Base-by-base conservation (phyloP, 1,140 invertebrate species). In the Drosophila paulistorum region DNA sequence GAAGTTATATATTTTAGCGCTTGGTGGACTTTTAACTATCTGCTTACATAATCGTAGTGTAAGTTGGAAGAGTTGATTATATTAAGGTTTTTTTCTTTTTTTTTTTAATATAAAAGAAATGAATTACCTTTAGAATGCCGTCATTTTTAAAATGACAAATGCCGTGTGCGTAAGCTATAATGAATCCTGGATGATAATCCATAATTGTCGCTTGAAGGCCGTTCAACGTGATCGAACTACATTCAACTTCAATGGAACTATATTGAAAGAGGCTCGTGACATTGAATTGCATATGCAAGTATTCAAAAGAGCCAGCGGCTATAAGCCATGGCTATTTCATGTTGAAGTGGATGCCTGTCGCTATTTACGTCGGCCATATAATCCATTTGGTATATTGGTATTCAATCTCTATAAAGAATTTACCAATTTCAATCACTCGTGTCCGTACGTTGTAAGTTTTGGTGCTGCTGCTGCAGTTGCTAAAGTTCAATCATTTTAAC, bases 341-440 rank as follows among this genome's bases (percentile, higher is more conserved):
- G 35, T 37, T 2, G 6, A 39, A 3, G 17, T 61, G 1, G 59
- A 61, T 61, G 17, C 20, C 39, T 61, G 59, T 61, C 59, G 59
- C 10, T 61, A 23, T 37, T 23, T 61, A 23, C 17, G 37, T 37
- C 42, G 26, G n/a, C 30, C 59, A 13, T 61, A 41, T 37, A 61
- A 41, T 61, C 59, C 37, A 2, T 37, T 41, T 20, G 59, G 9
- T 7, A 61, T 61, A 37, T 23, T 61, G 39, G 13, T 61, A n/a
- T 61, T 41, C 11, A 42, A n/a, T 23, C 17, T 61, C 1, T 23
- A 39, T 7, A 41, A 23, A 20, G 59, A 61, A 5, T 61, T 61
- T 10, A 39, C 59, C 17, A 61, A 61, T 42, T 61, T 61, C 5
- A 61, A 61, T 61, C 59, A 61, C 23, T n/a, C 59, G 0, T 61